phyloP scores from a whole-genome alignment of 2,888 invertebrate species.

The Drosophila monieri region DNA sequence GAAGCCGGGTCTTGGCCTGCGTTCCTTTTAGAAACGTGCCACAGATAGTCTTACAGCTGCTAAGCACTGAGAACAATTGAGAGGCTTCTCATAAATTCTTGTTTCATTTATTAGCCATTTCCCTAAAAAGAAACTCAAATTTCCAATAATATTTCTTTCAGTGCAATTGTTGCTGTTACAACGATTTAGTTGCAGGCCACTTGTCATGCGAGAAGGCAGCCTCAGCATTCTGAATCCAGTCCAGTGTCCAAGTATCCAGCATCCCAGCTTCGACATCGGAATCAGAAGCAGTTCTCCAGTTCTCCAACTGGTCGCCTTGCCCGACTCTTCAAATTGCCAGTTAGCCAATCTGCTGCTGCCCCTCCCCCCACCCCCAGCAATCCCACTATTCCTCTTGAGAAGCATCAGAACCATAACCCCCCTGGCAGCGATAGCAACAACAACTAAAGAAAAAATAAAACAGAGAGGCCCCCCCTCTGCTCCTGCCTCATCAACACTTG shows the following conservation, averaged over 20 bases:
- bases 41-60: conserved; percentile 56
- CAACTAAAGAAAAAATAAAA: conserved; percentile 4
- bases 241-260: conserved; percentile 22
- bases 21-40: conserved; percentile 26
- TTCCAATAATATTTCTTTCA: not conserved
- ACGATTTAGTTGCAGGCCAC: conserved; percentile 62
- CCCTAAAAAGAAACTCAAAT: too few relatives aligned
- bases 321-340: conserved; percentile 69
- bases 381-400: conserved; percentile 2
- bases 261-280: conserved; percentile 19
- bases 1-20: conserved; percentile 23
- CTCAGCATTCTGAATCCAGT: conserved; percentile 12
- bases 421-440: not conserved
- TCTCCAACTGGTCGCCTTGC: conserved; percentile 39
- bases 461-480: conserved; percentile 13
- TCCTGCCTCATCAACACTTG: conserved; percentile 41
- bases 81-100: too few relatives aligned
- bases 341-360: conserved; percentile 45
- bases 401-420: conserved; percentile 2
- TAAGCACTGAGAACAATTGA: conserved; percentile 7
- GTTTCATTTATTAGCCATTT: too few relatives aligned
- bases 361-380: not conserved
- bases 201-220: conserved; percentile 69
- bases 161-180: conserved; percentile 38
- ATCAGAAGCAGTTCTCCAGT: conserved; percentile 40